These are phyloP conservation scores for Anhinga anhinga DNA, from an alignment of 2,113 vertebrate species.

Conservation along the genomic window DNA sequence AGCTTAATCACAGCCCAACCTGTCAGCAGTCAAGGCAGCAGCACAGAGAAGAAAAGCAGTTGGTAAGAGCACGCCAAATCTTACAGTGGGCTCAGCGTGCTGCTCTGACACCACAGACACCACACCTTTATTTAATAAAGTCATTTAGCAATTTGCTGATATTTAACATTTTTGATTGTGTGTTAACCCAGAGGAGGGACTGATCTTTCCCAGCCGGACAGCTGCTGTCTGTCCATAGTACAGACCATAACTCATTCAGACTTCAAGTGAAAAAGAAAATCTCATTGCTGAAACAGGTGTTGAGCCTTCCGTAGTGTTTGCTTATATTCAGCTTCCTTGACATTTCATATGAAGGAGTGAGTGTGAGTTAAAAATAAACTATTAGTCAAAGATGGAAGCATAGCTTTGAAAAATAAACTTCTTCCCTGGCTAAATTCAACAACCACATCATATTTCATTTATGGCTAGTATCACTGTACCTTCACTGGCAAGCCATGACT, in stretches of 20 bases:
- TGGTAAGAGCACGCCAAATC: not conserved
- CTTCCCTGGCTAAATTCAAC: not conserved
- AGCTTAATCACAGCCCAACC: not conserved
- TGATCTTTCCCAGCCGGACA: not conserved
- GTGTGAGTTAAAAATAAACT: constrained; percentile 31
- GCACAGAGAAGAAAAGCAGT: not conserved
- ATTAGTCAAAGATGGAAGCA: constrained; percentile 7
- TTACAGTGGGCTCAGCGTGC: not conserved
- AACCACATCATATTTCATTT: not conserved
- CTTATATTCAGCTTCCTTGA: constrained; percentile 13
- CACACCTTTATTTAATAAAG: not conserved
- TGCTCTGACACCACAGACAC: not conserved
- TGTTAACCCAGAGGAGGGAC: not conserved
- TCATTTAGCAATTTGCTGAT: not conserved
- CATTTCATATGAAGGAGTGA: not conserved
- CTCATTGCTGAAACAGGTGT: constrained; percentile 13
- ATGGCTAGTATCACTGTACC: not conserved
- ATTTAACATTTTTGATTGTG: not conserved
- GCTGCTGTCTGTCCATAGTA: not conserved
- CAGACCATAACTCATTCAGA: not conserved
- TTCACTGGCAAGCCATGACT: not conserved
- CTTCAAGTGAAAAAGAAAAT: constrained; percentile 14
- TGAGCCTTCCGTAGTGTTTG: constrained; percentile 36
- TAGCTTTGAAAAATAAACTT: constrained; percentile 21
- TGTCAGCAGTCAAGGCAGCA: not conserved